Percentiles rank a stretch among this genome's conserved stretches.
These are phyloP conservation scores for Megastigmus dorsalis DNA, from an alignment of 2,888 invertebrate species.

Conservation along the genomic window DNA sequence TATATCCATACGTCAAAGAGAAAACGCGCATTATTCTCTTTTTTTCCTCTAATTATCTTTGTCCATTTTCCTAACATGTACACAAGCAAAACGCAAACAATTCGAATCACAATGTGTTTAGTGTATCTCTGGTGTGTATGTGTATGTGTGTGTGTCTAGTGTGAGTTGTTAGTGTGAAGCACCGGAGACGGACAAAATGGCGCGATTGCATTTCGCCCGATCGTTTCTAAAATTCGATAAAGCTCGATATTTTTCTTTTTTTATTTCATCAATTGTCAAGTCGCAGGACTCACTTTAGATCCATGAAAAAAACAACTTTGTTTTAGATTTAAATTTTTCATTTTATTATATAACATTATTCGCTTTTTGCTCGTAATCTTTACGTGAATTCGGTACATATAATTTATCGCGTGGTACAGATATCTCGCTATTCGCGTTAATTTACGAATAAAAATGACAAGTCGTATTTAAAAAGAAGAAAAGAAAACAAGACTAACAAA, in stretches of 20 bases:
- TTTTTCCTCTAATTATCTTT: constrained; percentile 1
- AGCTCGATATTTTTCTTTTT: constrained; percentile 5
- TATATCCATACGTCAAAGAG: constrained; percentile 11
- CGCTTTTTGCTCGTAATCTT: constrained; percentile 11
- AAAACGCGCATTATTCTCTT: neutral
- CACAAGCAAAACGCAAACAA: constrained; percentile 41
- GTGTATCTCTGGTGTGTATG: constrained; percentile 1
- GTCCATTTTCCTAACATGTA: constrained; percentile 10
- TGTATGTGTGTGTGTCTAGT: constrained; percentile 16
- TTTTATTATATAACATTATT: constrained; percentile 47
- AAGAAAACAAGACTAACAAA: constrained; percentile 43
- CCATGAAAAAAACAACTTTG: constrained; percentile 43
- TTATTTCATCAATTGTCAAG: neutral
- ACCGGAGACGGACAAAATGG: constrained; percentile 54
- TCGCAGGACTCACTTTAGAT: neutral
- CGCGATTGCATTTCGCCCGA: constrained; percentile 38
- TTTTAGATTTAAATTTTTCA: constrained; percentile 37
- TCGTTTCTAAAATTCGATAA: constrained; percentile 18
- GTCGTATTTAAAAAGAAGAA: constrained; percentile 24
- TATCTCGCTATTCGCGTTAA: constrained; percentile 25
- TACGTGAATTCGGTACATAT: constrained; percentile 33
- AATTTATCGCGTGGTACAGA: constrained; percentile 26
- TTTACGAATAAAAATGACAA: constrained; percentile 39
- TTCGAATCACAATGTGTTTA: constrained; percentile 37
- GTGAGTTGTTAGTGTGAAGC: constrained; percentile 23